Evolutionary conservation across 1,140 invertebrate species (phyloP).

Genomic region (Uloborus diversus): DNA sequence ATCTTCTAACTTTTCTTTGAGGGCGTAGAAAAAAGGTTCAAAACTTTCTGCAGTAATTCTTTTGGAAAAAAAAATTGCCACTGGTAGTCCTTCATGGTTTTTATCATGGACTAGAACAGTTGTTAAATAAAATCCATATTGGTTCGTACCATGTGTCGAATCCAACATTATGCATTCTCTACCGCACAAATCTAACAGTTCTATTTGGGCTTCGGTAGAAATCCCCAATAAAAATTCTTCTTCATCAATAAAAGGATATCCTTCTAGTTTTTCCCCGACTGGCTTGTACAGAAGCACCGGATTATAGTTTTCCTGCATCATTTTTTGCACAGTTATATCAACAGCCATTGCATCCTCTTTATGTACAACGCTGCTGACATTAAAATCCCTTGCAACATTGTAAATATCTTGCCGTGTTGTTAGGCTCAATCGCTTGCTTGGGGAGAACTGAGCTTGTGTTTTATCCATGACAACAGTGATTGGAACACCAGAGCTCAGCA

Average conservation of each 20-base stretch:
- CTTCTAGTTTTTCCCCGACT: background rate
- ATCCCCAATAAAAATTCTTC: background rate
- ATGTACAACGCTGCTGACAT: background rate
- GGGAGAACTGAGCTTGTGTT: background rate
- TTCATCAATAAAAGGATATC: background rate
- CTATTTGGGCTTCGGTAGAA: background rate
- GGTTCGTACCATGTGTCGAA: background rate
- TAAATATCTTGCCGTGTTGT: background rate
- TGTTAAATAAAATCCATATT: background rate
- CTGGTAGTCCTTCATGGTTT: conserved; percentile 17
- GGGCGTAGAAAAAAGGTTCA: background rate
- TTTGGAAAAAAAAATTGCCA: background rate
- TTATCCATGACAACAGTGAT: background rate
- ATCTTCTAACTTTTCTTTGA: background rate
- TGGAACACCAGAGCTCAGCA: background rate
- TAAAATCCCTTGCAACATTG: background rate
- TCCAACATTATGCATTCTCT: background rate
- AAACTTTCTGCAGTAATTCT: background rate
- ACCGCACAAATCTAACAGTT: background rate
- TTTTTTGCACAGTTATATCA: background rate
- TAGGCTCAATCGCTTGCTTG: background rate
- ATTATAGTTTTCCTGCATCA: background rate
- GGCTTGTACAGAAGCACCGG: conserved; percentile 15
- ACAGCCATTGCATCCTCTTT: background rate
- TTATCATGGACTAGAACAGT: background rate